A percentile compares a stretch with the other conserved stretches of the same genome.
phyloP scores from a whole-genome alignment of 2,888 invertebrate genomes.

The Cepaea hortensis region DNA sequence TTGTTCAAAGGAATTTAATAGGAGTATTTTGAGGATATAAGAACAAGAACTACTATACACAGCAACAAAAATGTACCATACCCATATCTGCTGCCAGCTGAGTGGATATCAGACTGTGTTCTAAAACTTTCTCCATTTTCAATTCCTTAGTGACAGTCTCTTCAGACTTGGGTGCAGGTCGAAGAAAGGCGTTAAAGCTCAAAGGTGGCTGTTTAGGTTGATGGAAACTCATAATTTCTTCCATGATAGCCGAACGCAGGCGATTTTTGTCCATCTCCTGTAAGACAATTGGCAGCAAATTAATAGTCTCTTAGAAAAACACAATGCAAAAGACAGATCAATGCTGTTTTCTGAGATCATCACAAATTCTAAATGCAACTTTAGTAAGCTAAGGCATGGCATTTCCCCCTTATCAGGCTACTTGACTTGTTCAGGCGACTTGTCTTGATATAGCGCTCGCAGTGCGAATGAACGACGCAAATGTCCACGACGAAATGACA shows the following conservation, averaged over 20 bases:
- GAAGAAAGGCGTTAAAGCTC: conserved; percentile 65
- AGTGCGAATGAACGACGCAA: no score
- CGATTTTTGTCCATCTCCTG: conserved; percentile 68
- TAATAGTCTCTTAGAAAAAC: no score
- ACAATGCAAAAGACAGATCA: no score
- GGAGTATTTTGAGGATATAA: neutral
- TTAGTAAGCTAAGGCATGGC: no score
- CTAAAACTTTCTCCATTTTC: neutral
- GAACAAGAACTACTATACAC: neutral
- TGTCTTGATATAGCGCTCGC: no score
- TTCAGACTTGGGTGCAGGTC: conserved; percentile 65
- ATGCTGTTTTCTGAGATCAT: no score
- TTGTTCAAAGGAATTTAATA: no score
- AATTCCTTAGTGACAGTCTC: neutral
- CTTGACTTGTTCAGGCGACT: no score
- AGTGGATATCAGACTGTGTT: neutral
- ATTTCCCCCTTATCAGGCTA: no score
- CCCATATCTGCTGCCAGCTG: neutral
- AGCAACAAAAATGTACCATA: neutral
- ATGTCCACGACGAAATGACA: no score
- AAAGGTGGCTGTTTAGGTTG: conserved; percentile 63
- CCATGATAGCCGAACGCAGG: conserved; percentile 71
- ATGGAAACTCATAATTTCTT: conserved; percentile 74
- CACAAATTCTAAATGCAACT: no score
- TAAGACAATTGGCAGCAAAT: neutral